Conservation (phyloP, 2,113 vertebrate species). For the Microcebus murinus region DNA sequence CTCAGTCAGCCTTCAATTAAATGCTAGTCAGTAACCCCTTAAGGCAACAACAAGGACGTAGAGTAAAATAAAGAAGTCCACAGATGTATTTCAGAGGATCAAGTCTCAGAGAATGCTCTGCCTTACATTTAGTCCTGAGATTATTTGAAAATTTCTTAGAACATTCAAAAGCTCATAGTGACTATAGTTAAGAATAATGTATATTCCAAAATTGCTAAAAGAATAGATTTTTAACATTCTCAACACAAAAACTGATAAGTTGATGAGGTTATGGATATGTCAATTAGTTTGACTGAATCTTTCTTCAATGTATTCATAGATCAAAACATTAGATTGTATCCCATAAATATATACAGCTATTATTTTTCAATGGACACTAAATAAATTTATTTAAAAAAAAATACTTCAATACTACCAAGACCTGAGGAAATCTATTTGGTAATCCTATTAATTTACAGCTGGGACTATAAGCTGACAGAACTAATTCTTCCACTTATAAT, state of each 20-base stretch:
- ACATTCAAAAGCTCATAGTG: not conserved
- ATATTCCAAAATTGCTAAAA: not conserved
- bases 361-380: not conserved
- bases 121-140: not conserved
- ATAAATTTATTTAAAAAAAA: not conserved
- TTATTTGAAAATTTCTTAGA: slow-evolving; percentile 31
- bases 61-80: slow-evolving; percentile 47
- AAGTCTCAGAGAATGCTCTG: slow-evolving; percentile 7
- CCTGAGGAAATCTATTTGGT: not conserved
- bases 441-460: not conserved
- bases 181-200: not conserved
- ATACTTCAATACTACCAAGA: not conserved
- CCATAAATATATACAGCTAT: not conserved
- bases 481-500: not conserved
- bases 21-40: slow-evolving; percentile 53
- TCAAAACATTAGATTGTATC: not conserved
- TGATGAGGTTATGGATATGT: not conserved
- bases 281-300: not conserved
- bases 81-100: not conserved
- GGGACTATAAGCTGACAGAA: not conserved
- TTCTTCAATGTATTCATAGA: not conserved
- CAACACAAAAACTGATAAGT: not conserved
- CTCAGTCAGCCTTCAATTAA: slow-evolving; percentile 62
- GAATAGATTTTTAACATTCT: not conserved
- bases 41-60: slow-evolving; percentile 43